Percentiles rank a stretch among this genome's conserved stretches.
Conservation (phyloP, 1,140 invertebrate species). For the Drosophila parvula region DNA sequence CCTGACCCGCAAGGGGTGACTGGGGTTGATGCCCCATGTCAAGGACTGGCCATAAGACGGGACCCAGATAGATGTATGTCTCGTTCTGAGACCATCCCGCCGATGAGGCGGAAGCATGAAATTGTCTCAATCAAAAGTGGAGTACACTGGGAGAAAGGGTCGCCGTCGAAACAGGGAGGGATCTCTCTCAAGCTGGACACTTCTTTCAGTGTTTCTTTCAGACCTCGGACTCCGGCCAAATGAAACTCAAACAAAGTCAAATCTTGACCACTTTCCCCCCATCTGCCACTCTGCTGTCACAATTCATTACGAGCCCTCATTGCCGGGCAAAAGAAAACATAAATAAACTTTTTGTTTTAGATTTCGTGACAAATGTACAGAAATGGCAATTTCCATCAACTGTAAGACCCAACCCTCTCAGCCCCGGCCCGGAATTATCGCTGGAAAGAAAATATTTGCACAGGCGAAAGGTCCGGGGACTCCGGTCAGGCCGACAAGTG, state of each 20-base stretch:
- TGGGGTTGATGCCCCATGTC: constrained; percentile 34
- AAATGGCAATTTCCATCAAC: constrained; percentile 58
- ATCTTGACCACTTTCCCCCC: constrained; percentile 57
- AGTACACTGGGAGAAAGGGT: constrained; percentile 36
- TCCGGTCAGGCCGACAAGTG: constrained; percentile 36
- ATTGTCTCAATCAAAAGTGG: constrained; percentile 48
- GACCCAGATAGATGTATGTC: constrained; percentile 25
- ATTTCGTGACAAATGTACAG: constrained; percentile 78
- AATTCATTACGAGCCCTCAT: constrained; percentile 65
- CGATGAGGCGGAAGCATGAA: constrained; percentile 46
- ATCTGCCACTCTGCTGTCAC: constrained; percentile 46
- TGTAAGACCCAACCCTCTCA: constrained; percentile 24
- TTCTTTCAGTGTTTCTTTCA: constrained; percentile 9
- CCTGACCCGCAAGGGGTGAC: constrained; percentile 17
- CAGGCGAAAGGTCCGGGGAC: constrained; percentile 45
- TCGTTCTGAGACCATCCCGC: background rate
- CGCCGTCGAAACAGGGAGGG: no score
- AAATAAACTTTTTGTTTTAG: constrained; percentile 76
- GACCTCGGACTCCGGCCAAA: constrained; percentile 26
- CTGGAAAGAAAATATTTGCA: constrained; percentile 76
- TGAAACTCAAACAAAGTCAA: constrained; percentile 62
- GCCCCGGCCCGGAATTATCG: constrained; percentile 55
- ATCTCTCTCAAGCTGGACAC: background rate
- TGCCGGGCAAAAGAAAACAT: constrained; percentile 54
- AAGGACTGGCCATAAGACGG: constrained; percentile 28